phyloP scores from a whole-genome alignment of 2,113 vertebrate species.

The Protomyctophum bolini region DNA sequence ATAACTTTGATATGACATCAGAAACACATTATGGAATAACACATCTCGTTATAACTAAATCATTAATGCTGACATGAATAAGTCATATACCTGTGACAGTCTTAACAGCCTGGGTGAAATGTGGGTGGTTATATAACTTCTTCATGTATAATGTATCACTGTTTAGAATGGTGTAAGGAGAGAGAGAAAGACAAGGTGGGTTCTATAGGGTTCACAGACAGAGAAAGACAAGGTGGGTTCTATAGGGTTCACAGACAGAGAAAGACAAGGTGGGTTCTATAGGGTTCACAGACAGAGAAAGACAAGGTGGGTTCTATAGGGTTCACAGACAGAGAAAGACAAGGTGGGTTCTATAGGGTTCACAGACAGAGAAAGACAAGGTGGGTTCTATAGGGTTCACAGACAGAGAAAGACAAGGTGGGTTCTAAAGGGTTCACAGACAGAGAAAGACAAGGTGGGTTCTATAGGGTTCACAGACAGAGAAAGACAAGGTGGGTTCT shows the following conservation, averaged over 20 bases:
- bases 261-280: too few species aligned
- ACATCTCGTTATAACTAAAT: constrained; percentile 57
- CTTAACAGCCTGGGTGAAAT: constrained; percentile 47
- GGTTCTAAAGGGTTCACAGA: not conserved
- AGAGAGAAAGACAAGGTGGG: too few species aligned
- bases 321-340: not conserved
- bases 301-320: too few species aligned
- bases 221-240: too few species aligned
- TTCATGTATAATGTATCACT: constrained; percentile 10
- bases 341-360: not conserved
- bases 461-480: not conserved
- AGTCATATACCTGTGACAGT: constrained; percentile 51
- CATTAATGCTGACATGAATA: constrained; percentile 71
- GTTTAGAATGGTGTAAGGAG: too few species aligned
- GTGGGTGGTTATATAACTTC: constrained; percentile 48
- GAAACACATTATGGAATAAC: constrained; percentile 27
- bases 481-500: too few species aligned
- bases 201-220: not conserved
- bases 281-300: not conserved
- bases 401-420: not conserved
- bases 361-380: not conserved
- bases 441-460: not conserved
- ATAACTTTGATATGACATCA: not conserved
- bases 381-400: not conserved
- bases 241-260: not conserved